Evolutionary conservation across 2,888 invertebrate genomes (phyloP).

Genomic region (Andrena bicolor): DNA sequence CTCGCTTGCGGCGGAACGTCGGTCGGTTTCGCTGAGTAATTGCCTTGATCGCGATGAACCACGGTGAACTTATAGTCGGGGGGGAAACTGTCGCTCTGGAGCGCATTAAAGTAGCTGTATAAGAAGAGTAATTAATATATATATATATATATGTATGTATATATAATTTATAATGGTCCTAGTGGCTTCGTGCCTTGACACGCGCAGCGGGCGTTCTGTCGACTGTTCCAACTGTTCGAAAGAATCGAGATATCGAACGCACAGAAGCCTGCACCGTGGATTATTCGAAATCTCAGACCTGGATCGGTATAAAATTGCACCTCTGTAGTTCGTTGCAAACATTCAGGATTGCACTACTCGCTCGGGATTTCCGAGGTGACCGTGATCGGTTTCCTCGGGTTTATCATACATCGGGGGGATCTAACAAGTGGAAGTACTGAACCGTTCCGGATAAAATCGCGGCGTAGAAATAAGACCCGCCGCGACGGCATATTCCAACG

Average conservation of each 20-base stretch:
- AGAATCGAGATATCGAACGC: slow-evolving; percentile 1
- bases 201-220: not conserved
- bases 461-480: not conserved
- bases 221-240: slow-evolving; percentile 6
- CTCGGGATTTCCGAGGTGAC: not conserved
- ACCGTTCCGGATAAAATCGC: slow-evolving; percentile 8
- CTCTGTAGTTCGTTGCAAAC: slow-evolving; percentile 20
- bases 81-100: not conserved
- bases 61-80: slow-evolving; percentile 20
- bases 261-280: not conserved
- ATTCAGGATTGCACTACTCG: not conserved
- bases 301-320: slow-evolving; percentile 1
- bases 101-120: slow-evolving; percentile 14
- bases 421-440: slow-evolving; percentile 31
- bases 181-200: slow-evolving; percentile 31
- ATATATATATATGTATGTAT: slow-evolving; percentile 13
- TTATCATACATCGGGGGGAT: slow-evolving; percentile 7
- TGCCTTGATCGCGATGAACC: slow-evolving; percentile 59
- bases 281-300: slow-evolving; percentile 7
- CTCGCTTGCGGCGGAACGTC: slow-evolving; percentile 1
- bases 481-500: not conserved
- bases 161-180: slow-evolving; percentile 49
- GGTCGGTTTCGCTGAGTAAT: slow-evolving; percentile 15
- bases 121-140: slow-evolving; percentile 18
- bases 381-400: not conserved